Conservation (phyloP, 2,888 invertebrate species). For the Andricus quercusramuli region DNA sequence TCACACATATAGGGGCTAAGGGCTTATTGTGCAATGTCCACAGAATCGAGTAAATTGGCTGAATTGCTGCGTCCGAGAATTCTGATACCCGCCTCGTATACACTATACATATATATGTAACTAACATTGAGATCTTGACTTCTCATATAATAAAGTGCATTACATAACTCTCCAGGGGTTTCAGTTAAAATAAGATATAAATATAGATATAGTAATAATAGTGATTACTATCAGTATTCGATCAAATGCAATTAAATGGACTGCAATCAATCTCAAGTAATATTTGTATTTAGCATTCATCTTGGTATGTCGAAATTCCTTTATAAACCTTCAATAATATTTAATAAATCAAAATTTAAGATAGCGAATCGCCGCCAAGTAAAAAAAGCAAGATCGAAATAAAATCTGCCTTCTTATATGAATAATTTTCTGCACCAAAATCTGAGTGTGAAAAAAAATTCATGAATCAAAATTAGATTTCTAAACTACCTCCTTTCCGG, state of each 20-base stretch:
- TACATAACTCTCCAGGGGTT: neutral
- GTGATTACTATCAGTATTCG: neutral
- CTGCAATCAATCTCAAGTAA: neutral
- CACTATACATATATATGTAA: neutral
- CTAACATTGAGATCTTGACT: neutral
- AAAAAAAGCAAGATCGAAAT: too few relatives aligned
- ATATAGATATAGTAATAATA: neutral
- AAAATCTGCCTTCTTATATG: too few relatives aligned
- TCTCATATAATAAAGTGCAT: neutral
- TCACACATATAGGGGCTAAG: constrained; percentile 45
- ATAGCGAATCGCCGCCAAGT: too few relatives aligned
- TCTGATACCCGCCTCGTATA: constrained; percentile 30
- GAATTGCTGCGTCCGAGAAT: constrained; percentile 67
- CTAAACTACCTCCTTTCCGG: too few relatives aligned
- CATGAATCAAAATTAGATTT: too few relatives aligned
- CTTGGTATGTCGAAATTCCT: too few relatives aligned
- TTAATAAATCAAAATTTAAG: too few relatives aligned
- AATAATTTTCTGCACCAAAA: too few relatives aligned
- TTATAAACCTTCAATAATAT: too few relatives aligned
- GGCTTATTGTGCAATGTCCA: constrained; percentile 56
- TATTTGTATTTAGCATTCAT: too few relatives aligned
- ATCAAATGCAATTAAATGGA: neutral
- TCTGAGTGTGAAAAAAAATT: too few relatives aligned
- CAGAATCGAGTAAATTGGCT: constrained; percentile 70
- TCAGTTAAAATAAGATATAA: neutral